These are phyloP conservation scores for Sarcophaga subvicina DNA, from an alignment of 2,888 invertebrate species.

Conservation along the genomic window DNA sequence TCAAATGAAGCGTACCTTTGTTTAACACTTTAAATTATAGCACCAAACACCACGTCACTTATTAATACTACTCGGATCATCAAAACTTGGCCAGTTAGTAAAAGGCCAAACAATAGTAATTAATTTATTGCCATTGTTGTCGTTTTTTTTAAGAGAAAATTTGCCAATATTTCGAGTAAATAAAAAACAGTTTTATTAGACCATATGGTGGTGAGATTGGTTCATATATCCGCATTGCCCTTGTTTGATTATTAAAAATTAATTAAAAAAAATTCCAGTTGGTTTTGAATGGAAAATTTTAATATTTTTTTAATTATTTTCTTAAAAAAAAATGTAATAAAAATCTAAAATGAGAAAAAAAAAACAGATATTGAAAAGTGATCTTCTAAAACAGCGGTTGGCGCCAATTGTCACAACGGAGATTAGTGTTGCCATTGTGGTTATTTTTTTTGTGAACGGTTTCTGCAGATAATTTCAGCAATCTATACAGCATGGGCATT, in stretches of 20 bases:
- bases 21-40: not conserved
- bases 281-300: not conserved
- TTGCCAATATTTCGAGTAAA: not conserved
- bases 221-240: not conserved
- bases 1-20: not conserved
- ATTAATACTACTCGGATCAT: not conserved
- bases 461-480: too few relatives aligned
- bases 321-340: not conserved
- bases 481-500: too few relatives aligned
- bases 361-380: not conserved
- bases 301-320: not conserved
- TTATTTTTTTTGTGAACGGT: too few relatives aligned
- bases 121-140: not conserved
- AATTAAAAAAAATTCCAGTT: not conserved
- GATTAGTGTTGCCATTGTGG: too few relatives aligned
- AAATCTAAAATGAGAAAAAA: not conserved
- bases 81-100: not conserved
- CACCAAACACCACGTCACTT: too few relatives aligned
- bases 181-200: not conserved
- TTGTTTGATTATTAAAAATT: not conserved
- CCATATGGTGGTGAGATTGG: not conserved
- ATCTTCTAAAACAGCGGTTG: not conserved
- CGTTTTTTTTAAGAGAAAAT: not conserved
- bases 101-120: not conserved
- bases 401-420: too few relatives aligned